Base-by-base conservation (phyloP, 2,888 invertebrate species). In the Timema podura region DNA sequence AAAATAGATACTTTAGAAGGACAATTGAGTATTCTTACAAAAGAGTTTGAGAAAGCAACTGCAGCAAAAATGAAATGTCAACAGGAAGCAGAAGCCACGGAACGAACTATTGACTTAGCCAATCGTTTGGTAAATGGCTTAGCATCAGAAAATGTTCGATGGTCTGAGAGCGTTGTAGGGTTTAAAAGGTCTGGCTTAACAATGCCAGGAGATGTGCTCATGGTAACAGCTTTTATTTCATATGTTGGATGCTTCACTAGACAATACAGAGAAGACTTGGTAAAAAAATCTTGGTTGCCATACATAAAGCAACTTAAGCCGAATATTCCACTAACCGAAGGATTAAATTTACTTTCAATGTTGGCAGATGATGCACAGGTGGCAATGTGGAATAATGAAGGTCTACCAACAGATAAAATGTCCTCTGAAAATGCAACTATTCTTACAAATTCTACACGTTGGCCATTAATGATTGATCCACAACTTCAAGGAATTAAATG, bases 381-480 rank as follows among this genome's bases (percentile, higher is more conserved):
- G 71, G 97, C 97, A 0, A 85, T 88, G 69, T 98, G 97, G 97
- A 96, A 96, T 80, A 97, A 97, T 79, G 94, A 95, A 81, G 96
- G 88, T 72, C 82, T 98, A 65, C 97, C 97, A 6, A 91, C 90
- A 67, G 97, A 97, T 80, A 85, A 91, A 67, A 96, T 96, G 95
- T 96, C 96, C 8, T 87, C 94, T 0, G 96, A 97, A 81, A 97
- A 97, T 81, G 97, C 96, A 6, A 93, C 93, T 16, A 96, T 97
- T 75, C 85, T 97, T 68, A 90, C 90, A 16, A 93, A 91, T 80
- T 95, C 95, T 0, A 90, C 94, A 57, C 85, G 96, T 46, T 97
- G 96, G 94, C 96, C 97, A 0, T 83, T 97, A 16, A 94, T 97
- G 88, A 96, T 97, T 75, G 97, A 97, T 83, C 96, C 96, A 0